Evolutionary conservation across 1,140 invertebrate genomes (phyloP), one percentile per base, ranked within the genome.

Genomic region (Sitodiplosis mosellana): DNA sequence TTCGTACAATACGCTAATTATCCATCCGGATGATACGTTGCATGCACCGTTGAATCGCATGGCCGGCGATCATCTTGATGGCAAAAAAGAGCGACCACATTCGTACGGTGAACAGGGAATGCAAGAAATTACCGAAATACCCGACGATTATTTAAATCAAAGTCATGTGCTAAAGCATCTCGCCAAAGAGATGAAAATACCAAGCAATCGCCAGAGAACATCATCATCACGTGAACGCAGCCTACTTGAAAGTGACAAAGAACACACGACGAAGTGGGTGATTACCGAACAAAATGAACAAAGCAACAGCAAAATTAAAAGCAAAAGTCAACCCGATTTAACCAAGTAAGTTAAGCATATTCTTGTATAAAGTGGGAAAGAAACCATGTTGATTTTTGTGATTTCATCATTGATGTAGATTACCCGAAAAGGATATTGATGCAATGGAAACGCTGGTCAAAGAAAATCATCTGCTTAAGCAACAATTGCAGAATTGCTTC

Each of bases 121-220:
- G 45, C 73, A 83, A 65, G 83, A 86, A 68, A 81, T 87, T 52
- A 84, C 79, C 1, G 83, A 85, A 59, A 87, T 87, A 57, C 83
- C 84, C 15, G 81, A 84, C 58, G 83, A 87, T 67, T 87, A 85
- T 60, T 68, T 88, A 2, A 83, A 76, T 62, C 81, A 88, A 54
- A 84, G 83, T 14, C 71, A 81, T 58, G 82, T 88, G n/a, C 61
- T 89, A 51, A 89, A 89, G 65, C 84, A 88, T 66, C 68, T 88
- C 46, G 81, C 83, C 2, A 85, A 85, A 65, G 81, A 86, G 65
- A 81, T 84, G 7, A 81, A 78, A 59, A 70, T 70, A 33, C 70
- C 68, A 45, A 33, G 69, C 64, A 47, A 54, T 49, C 48, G 53
- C 36, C 44, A 56, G 41, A 42, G 47, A 50, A 18, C 55, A 48